Percentiles rank a stretch among this genome's conserved stretches.
Conservation (phyloP, 2,113 vertebrate genomes). For the Recurvirostra avosetta region DNA sequence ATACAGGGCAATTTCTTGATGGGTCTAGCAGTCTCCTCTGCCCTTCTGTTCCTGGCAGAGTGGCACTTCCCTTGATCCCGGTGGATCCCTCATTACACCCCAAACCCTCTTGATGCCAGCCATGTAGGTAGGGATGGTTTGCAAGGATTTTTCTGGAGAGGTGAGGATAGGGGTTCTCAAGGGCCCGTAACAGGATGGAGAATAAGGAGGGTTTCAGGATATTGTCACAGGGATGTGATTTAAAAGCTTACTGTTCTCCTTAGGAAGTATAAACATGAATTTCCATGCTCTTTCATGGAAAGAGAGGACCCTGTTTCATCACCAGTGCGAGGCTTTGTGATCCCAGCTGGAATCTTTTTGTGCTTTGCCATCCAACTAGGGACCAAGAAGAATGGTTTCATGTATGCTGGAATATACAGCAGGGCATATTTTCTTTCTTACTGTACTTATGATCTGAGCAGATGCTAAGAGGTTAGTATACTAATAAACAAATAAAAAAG, state of each 20-base stretch:
- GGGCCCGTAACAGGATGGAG: neutral
- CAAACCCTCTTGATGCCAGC: neutral
- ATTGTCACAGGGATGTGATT: neutral
- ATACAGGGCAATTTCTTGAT: neutral
- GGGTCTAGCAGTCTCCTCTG: neutral
- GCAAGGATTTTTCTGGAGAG: neutral
- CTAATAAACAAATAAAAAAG: neutral
- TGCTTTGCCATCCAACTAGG: neutral
- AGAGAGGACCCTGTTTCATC: neutral
- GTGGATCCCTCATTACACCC: neutral
- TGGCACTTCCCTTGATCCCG: neutral
- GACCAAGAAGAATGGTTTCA: neutral
- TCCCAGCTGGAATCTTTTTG: neutral
- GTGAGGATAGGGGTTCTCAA: neutral
- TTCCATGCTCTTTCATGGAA: neutral
- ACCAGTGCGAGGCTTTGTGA: neutral
- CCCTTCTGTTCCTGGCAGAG: neutral
- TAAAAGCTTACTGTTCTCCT: neutral
- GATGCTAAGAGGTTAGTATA: neutral
- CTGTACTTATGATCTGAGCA: neutral
- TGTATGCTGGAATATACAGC: neutral
- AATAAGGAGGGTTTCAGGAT: neutral
- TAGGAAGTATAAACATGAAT: neutral
- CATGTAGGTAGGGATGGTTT: neutral
- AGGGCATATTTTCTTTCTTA: neutral